A percentile compares a stretch with the other conserved stretches of the same genome.
These are phyloP conservation scores for Electrona antarctica DNA, from an alignment of 2,113 vertebrate species.

Conservation along the genomic window DNA sequence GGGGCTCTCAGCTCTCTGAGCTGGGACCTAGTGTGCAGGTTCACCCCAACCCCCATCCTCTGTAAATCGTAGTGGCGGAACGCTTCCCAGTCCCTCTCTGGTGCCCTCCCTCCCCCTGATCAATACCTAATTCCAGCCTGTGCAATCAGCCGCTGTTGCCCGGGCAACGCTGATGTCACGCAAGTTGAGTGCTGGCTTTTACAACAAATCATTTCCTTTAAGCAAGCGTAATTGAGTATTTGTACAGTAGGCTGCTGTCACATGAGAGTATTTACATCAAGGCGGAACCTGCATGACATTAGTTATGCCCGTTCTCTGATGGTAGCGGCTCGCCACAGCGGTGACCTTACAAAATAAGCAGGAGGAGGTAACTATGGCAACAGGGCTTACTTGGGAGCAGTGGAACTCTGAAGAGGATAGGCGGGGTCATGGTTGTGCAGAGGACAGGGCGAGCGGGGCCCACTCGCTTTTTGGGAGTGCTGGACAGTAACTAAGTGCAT, in stretches of 20 bases:
- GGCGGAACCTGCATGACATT: slow-evolving; percentile 87
- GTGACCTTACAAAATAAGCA: slow-evolving; percentile 90
- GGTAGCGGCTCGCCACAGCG: slow-evolving; percentile 81
- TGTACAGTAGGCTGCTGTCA: slow-evolving; percentile 91
- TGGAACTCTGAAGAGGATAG: slow-evolving; percentile 51
- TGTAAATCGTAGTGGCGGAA: slow-evolving; percentile 93
- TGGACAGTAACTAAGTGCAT: slow-evolving; percentile 2
- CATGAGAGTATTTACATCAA: slow-evolving; percentile 94
- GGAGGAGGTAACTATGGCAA: slow-evolving; percentile 91
- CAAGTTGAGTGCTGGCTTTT: slow-evolving; percentile 91
- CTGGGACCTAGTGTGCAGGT: slow-evolving; percentile 85
- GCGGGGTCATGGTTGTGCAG: slow-evolving; percentile 43
- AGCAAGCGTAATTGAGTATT: slow-evolving; percentile 96
- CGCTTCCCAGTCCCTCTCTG: slow-evolving; percentile 86
- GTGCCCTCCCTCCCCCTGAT: slow-evolving; percentile 82
- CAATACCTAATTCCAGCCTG: slow-evolving; percentile 99
- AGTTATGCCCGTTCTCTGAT: slow-evolving; percentile 88
- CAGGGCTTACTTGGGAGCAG: slow-evolving; percentile 75
- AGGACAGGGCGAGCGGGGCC: slow-evolving; percentile 35
- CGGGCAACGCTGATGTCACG: slow-evolving; percentile 97
- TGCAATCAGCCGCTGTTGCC: slow-evolving; percentile 93
- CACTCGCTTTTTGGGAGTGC: slow-evolving; percentile 11
- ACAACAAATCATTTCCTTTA: slow-evolving; percentile 98
- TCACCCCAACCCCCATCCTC: slow-evolving; percentile 84
- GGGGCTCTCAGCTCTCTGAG: slow-evolving; percentile 85